These are phyloP conservation scores for Pavo muticus DNA, from an alignment of 2,113 vertebrate genomes.

Conservation along the genomic window DNA sequence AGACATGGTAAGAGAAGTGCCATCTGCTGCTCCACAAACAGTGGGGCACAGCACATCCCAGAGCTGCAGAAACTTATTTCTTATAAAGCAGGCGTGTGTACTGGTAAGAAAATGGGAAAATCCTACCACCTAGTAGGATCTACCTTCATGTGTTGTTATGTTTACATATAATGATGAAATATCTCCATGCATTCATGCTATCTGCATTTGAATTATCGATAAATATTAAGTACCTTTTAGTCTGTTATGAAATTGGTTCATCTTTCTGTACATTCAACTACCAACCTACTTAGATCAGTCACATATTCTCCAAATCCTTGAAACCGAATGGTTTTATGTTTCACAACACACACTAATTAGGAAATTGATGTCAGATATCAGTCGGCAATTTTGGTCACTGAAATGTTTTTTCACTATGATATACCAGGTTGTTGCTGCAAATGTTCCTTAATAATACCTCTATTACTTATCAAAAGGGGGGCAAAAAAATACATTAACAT, in stretches of 20 bases:
- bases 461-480: rapidly evolving
- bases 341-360: background rate
- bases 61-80: background rate
- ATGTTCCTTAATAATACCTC: background rate
- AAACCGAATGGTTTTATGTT: background rate
- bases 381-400: background rate
- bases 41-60: background rate
- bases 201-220: background rate
- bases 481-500: background rate
- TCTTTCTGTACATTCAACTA: background rate
- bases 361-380: background rate
- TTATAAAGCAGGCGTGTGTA: background rate
- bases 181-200: background rate
- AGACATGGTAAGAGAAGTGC: background rate
- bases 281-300: background rate
- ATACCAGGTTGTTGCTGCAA: background rate
- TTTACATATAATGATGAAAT: background rate
- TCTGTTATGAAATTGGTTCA: background rate
- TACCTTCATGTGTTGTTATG: background rate
- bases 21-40: background rate
- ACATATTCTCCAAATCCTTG: background rate
- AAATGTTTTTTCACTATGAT: background rate
- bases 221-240: background rate
- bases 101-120: background rate
- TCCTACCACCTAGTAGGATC: background rate